Conservation (phyloP, 2,113 vertebrate species). For the Aldabrachelys gigantea region DNA sequence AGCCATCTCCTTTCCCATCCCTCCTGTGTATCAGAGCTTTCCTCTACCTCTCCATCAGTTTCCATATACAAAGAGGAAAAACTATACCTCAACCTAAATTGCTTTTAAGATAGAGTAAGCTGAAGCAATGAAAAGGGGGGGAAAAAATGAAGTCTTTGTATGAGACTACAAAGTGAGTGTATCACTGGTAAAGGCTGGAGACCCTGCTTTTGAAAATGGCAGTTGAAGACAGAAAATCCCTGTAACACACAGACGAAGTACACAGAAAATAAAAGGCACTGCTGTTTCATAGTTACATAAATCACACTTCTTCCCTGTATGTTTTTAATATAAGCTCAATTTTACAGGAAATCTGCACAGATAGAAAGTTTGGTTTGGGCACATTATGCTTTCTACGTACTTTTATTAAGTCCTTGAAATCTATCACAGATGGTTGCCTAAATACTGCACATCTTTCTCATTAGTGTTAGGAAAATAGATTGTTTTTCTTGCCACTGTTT, state of each 20-base stretch:
- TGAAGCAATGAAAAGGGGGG: accelerated
- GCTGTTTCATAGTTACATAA: accelerated
- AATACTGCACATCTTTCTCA: background rate
- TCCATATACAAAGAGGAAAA: background rate
- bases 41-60: background rate
- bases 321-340: accelerated
- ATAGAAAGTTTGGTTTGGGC: accelerated
- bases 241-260: accelerated
- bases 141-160: accelerated
- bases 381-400: too few relatives aligned
- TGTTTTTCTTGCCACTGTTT: background rate
- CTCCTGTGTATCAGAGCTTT: background rate
- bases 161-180: accelerated
- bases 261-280: accelerated
- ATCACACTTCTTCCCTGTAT: accelerated
- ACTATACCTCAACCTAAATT: background rate
- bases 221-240: accelerated
- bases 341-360: background rate
- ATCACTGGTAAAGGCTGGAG: background rate
- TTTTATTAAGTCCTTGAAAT: too few relatives aligned
- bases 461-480: accelerated
- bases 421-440: accelerated
- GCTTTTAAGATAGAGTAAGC: background rate
- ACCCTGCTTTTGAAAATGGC: accelerated
- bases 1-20: background rate